These are phyloP conservation scores for Sitobion miscanthi DNA, from an alignment of 1,140 invertebrate species.

Conservation along the genomic window DNA sequence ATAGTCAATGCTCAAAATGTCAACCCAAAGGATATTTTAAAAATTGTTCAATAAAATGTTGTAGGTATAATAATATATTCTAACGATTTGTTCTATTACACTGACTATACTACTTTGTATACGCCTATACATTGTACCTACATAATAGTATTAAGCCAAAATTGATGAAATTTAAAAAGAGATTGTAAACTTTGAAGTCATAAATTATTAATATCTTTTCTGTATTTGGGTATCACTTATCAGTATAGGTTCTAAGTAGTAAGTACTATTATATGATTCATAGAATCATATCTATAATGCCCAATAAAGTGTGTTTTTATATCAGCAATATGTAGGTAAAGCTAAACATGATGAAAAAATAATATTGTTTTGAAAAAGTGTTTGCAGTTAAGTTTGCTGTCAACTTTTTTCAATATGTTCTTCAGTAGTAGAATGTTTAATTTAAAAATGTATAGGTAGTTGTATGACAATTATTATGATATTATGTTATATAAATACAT, in stretches of 20 bases:
- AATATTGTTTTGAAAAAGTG: neutral
- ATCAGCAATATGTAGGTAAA: neutral
- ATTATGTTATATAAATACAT: neutral
- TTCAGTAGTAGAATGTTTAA: neutral
- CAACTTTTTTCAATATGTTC: neutral
- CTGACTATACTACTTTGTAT: too few relatives aligned
- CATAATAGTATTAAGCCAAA: neutral
- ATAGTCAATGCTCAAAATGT: too few relatives aligned
- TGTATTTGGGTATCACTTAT: neutral
- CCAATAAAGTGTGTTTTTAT: constrained; percentile 1
- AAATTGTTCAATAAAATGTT: neutral
- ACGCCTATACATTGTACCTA: neutral
- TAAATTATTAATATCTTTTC: neutral
- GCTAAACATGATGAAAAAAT: neutral
- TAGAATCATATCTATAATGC: neutral
- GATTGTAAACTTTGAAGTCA: neutral
- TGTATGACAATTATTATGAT: neutral
- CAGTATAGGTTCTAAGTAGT: neutral
- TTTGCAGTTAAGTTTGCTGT: neutral
- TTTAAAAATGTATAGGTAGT: neutral
- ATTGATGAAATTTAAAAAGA: neutral
- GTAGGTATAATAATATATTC: neutral
- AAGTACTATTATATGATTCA: constrained; percentile 12
- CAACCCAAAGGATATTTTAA: neutral
- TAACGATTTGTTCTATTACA: neutral